Base-by-base conservation (phyloP, 2,797 vertebrate genomes). In the Sorex maritimensis region DNA sequence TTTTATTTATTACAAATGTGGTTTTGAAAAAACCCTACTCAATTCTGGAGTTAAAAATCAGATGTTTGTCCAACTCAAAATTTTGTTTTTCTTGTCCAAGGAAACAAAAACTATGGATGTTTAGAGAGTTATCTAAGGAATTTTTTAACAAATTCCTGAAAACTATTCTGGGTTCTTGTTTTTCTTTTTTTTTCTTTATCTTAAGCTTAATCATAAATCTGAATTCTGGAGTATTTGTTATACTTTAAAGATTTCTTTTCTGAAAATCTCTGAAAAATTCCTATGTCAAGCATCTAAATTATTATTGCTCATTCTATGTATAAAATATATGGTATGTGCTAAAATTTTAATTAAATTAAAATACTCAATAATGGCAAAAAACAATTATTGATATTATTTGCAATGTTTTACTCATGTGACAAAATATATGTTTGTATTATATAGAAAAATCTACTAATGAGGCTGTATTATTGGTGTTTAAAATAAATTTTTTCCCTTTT, bases 1-100 rank as follows among this genome's bases (percentile, higher is more conserved):
- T 96, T 83, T 63, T 95, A 71, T 88, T 79, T 91, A 95, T 30
- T 92, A 30, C 93, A 92, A 83, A 52, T 65, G 6, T 7, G 9
- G 26, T n/a, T 83, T 0, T 67, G 26, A 83, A 21, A 91, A 55
- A 93, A 94, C 74, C 3, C 30, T 72, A n/a, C 2, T 92, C 7
- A 78, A 4, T 68, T 79, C 41, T 74, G 55, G n/a, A 3, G n/a
- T 74, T 88, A 74, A 34, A 61, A 67, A 94, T 28, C 4, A 83
- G 41, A 83, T 82, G 15, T 86, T 68, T 77, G 41, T 5, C 6
- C 41, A 77, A 86, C 34, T 23, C 17, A 6, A 81, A 69, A 12
- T 34, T 34, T 34, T 34, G 34, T 34, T 34, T 81, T 1, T 78
- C 67, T 78, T 6, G 30, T 23, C 2, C 12, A 14, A 81, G n/a